Evolutionary conservation across 2,797 vertebrate genomes (phyloP), one percentile per base, ranked within the genome.

Genomic region (Momotus momota): DNA sequence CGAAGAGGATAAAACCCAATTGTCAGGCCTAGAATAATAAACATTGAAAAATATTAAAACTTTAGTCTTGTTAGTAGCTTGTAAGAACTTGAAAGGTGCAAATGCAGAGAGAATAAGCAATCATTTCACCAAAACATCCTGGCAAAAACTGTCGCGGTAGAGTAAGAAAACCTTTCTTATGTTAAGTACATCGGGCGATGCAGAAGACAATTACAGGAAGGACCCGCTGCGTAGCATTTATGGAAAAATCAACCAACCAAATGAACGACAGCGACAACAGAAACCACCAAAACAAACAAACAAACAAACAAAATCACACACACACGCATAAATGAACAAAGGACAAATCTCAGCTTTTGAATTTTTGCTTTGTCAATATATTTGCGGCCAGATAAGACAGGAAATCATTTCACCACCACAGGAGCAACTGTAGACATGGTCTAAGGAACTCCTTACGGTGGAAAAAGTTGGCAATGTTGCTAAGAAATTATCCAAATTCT

Each of bases 331-430:
- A 77, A 73, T 14, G 3, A 88, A 55, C 19, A 81, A 46, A 45
- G 38, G 12, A 74, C 13, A 74, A 70, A 45, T 12, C 6, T 16
- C 55, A 88, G 12, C 25, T 51, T 15, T 27, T n/a, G 13, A 40
- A 38, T 81, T 88, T 77, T 74, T 60, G 31, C 35, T 43, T 75
- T 46, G 31, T 86, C 55, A 58, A 86, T 35, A 75, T 23, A 58
- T 7, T 9, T 0, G 0, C 35, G 13, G 14, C 25, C 40, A 64
- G 23, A 10, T 26, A 57, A 78, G 45, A 66, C 15, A 48, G 14
- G 66, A 90, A 43, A 82, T 31, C 0, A 3, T 80, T 77, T 83
- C 26, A 23, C 5, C 77, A 2, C 20, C 38, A 46, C 38, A 40
- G 40, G 4, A 81, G 12, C 14, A 52, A 52, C 45, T n/a, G 43